A percentile compares a stretch with the other conserved stretches of the same genome.
phyloP scores from a whole-genome alignment of 2,797 vertebrate species.

The Octomys mimax region DNA sequence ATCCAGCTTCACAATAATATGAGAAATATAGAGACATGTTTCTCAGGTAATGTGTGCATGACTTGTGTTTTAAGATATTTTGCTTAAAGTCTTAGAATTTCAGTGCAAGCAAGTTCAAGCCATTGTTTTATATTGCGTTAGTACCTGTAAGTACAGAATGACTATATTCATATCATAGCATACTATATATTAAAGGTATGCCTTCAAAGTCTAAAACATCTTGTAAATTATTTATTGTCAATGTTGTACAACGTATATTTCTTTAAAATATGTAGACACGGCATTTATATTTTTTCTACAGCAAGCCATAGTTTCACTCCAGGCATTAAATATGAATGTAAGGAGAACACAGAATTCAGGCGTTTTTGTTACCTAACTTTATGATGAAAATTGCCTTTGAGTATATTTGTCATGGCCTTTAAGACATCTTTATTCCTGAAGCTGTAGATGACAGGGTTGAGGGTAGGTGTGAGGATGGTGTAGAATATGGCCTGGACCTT shows the following conservation, averaged over 20 bases:
- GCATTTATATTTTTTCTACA: not conserved
- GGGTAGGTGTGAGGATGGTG: not conserved
- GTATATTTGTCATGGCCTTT: not conserved
- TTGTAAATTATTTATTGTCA: not conserved
- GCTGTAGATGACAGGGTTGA: conserved; percentile 44
- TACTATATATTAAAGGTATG: not conserved
- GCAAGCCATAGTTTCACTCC: not conserved
- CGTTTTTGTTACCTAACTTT: not conserved
- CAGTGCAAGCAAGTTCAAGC: not conserved
- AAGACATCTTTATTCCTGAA: conserved; percentile 36
- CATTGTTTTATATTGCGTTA: not conserved
- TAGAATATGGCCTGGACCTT: conserved; percentile 50
- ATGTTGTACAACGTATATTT: not conserved
- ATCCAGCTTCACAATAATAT: not conserved
- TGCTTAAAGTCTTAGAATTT: not conserved
- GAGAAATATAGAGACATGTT: not conserved
- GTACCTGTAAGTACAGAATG: not conserved
- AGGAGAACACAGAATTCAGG: not conserved
- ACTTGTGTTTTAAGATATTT: not conserved
- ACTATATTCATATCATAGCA: not conserved
- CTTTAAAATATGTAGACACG: not conserved
- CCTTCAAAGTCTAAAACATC: not conserved
- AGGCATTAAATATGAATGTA: not conserved
- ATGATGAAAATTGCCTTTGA: not conserved
- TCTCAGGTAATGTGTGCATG: not conserved